Evolutionary conservation across 2,113 vertebrate genomes (phyloP).

Genomic region (Ochotona curzoniae): DNA sequence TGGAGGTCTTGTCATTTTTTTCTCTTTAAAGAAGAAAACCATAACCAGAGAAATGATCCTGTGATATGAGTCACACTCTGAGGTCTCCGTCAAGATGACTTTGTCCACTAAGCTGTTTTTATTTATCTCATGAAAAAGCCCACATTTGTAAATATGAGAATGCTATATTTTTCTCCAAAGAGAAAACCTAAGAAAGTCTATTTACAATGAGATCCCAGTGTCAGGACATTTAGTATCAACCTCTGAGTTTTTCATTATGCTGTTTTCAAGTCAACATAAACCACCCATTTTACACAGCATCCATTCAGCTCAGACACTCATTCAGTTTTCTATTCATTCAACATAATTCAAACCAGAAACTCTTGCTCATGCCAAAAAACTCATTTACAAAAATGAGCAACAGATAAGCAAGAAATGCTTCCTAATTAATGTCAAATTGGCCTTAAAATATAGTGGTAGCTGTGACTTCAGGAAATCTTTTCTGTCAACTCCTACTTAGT

Average conservation of each 20-base stretch:
- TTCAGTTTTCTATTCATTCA: slow-evolving; percentile 55
- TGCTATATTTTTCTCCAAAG: slow-evolving; percentile 48
- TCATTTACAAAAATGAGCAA: slow-evolving; percentile 68
- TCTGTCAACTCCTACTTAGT: slow-evolving; percentile 39
- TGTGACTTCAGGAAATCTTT: slow-evolving; percentile 58
- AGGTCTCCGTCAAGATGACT: slow-evolving; percentile 57
- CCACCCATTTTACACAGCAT: slow-evolving; percentile 55
- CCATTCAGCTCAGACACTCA: slow-evolving; percentile 41
- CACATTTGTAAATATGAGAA: slow-evolving; percentile 36
- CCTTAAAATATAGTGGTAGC: slow-evolving; percentile 70
- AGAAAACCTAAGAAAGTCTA: slow-evolving; percentile 59
- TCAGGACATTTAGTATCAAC: slow-evolving; percentile 14
- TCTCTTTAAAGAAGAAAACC: neutral
- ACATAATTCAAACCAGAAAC: slow-evolving; percentile 75
- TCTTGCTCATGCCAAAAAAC: slow-evolving; percentile 52
- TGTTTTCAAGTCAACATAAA: slow-evolving; percentile 35
- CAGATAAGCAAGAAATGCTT: slow-evolving; percentile 67
- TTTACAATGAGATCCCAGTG: slow-evolving; percentile 28
- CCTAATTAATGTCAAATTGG: slow-evolving; percentile 65
- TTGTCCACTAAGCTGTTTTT: neutral
- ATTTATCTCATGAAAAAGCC: slow-evolving; percentile 32
- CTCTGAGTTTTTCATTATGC: slow-evolving; percentile 43
- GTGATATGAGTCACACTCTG: slow-evolving; percentile 1
- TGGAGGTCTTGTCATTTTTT: neutral
- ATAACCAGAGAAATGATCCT: slow-evolving; percentile 32